Conservation (phyloP, 2,797 vertebrate species). For the Eulemur coronatus region DNA sequence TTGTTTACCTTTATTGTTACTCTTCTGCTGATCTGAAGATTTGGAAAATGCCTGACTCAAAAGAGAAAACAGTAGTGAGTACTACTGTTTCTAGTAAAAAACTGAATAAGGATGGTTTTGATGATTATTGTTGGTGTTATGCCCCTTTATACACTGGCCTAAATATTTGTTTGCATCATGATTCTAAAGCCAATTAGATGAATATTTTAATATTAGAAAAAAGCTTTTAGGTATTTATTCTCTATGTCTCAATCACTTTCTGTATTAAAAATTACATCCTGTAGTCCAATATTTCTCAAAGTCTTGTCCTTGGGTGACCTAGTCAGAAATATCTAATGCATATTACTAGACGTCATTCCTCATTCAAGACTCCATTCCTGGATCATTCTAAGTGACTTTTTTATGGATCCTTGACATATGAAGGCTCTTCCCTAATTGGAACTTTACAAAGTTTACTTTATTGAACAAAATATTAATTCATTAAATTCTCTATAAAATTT, state of each 20-base stretch:
- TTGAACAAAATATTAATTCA: background rate
- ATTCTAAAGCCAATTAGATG: background rate
- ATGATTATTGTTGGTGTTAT: background rate
- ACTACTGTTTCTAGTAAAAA: background rate
- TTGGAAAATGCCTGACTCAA: background rate
- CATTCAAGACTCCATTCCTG: background rate
- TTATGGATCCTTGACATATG: background rate
- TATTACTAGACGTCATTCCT: background rate
- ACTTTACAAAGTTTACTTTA: background rate
- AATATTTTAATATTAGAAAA: slow-evolving; percentile 9
- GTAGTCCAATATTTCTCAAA: background rate
- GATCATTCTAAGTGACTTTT: background rate
- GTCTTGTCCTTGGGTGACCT: background rate
- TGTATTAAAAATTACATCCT: background rate
- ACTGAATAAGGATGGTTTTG: background rate
- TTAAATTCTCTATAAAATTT: background rate
- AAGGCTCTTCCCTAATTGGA: background rate
- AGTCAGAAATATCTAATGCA: background rate
- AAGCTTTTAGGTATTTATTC: background rate
- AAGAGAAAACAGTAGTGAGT: background rate
- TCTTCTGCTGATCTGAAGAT: background rate
- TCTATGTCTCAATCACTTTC: background rate
- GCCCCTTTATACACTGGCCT: background rate
- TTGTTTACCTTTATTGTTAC: background rate
- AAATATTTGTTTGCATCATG: background rate